Percentiles rank a stretch among this genome's conserved stretches.
These are phyloP conservation scores for Amblyjoppa proteus DNA, from an alignment of 2,888 invertebrate species.

Conservation along the genomic window DNA sequence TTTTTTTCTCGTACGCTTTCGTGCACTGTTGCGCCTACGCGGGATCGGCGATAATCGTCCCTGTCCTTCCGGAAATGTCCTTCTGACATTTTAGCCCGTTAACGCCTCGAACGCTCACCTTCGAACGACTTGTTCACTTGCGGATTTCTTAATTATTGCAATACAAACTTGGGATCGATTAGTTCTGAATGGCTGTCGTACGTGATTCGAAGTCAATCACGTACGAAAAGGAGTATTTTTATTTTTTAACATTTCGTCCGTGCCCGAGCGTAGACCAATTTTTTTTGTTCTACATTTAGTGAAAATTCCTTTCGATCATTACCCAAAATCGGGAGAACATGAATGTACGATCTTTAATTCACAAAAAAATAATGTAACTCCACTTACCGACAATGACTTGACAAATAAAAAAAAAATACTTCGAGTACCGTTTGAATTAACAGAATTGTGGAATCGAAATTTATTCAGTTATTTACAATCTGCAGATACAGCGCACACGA, in stretches of 20 bases:
- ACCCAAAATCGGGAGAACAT: neutral
- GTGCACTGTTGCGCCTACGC: conserved; percentile 30
- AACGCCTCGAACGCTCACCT: neutral
- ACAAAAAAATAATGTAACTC: no score
- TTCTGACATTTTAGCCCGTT: conserved; percentile 4
- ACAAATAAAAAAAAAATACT: neutral
- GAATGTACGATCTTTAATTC: no score
- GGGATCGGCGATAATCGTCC: conserved; percentile 12
- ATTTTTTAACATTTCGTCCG: neutral
- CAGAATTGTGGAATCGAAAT: neutral
- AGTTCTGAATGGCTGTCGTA: neutral
- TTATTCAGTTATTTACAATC: conserved; percentile 7
- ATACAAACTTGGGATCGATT: neutral
- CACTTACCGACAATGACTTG: no score
- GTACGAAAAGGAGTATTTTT: neutral
- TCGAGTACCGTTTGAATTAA: neutral
- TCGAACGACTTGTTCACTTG: neutral
- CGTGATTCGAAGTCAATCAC: neutral
- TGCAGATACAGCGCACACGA: neutral
- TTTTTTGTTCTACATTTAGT: neutral
- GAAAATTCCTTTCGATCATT: neutral
- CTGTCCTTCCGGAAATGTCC: conserved; percentile 5
- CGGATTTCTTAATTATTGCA: no score
- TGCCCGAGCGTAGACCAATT: no score
- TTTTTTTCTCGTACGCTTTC: conserved; percentile 35